phyloP scores from a whole-genome alignment of 2,797 vertebrate species.

The Sylvilagus floridanus region DNA sequence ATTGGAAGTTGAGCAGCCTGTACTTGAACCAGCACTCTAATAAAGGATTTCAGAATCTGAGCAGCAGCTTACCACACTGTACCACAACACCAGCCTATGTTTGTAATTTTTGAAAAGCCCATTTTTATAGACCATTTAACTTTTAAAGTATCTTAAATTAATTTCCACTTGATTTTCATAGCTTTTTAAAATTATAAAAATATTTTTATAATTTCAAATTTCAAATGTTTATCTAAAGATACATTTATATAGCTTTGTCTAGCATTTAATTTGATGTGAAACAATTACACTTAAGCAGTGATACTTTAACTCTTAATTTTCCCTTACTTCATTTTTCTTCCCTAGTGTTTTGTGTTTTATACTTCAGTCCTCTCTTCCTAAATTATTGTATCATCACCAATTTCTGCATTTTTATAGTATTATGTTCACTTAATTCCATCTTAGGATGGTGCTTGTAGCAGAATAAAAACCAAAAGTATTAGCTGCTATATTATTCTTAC shows the following conservation, averaged over 20 bases:
- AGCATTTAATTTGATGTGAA: background rate
- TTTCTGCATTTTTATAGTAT: background rate
- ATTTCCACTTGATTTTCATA: conserved; percentile 7
- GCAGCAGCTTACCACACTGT: too few relatives aligned
- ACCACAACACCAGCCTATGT: too few relatives aligned
- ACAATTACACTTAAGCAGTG: background rate
- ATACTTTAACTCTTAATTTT: background rate
- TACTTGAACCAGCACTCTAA: too few relatives aligned
- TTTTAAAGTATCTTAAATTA: conserved; percentile 12
- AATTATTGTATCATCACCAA: background rate
- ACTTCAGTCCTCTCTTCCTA: background rate
- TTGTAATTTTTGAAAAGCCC: too few relatives aligned
- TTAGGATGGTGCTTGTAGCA: background rate
- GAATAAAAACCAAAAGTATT: background rate
- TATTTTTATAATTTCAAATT: background rate
- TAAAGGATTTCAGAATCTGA: too few relatives aligned
- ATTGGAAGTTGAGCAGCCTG: too few relatives aligned
- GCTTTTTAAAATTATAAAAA: background rate
- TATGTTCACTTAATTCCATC: background rate
- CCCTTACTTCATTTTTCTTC: background rate
- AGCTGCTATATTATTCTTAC: background rate
- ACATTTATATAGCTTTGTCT: background rate
- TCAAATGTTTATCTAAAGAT: background rate
- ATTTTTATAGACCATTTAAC: background rate
- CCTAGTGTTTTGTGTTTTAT: background rate